Evolutionary conservation across 2,888 invertebrate species (phyloP).

Genomic region (Lymantria monacha): DNA sequence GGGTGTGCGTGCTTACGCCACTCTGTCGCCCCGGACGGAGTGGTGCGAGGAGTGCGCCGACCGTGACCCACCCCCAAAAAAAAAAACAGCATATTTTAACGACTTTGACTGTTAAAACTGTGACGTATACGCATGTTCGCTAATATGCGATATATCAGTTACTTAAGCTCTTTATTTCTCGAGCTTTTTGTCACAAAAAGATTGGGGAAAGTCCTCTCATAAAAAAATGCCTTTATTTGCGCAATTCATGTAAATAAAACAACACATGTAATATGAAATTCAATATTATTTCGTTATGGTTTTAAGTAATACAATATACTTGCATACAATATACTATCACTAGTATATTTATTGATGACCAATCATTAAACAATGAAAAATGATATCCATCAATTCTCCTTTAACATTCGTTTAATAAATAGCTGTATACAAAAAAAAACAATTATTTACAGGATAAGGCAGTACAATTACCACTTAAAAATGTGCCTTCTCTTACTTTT

Average conservation of each 20-base stretch:
- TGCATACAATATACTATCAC: conserved; percentile 80
- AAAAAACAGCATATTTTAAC: too few species aligned
- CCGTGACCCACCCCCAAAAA: too few species aligned
- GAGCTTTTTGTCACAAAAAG: too few species aligned
- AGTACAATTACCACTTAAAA: conserved; percentile 78
- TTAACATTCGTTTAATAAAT: conserved; percentile 82
- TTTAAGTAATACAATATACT: conserved; percentile 82
- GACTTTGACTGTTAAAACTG: too few species aligned
- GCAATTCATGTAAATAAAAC: conserved; percentile 54
- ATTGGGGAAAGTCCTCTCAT: too few species aligned
- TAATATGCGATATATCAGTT: too few species aligned
- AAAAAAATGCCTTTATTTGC: too few species aligned
- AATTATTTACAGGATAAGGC: conserved; percentile 83
- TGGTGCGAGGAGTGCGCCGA: too few species aligned
- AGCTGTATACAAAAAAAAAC: conserved; percentile 81
- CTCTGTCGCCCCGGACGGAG: too few species aligned
- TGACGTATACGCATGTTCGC: too few species aligned
- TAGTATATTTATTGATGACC: conserved; percentile 79
- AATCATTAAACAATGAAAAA: conserved; percentile 80
- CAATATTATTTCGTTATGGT: conserved; percentile 83
- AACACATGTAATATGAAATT: conserved; percentile 74
- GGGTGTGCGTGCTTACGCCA: too few species aligned
- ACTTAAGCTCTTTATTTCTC: too few species aligned
- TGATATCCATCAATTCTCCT: conserved; percentile 77
- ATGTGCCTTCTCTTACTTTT: conserved; percentile 73